Base-by-base conservation (phyloP, 2,113 vertebrate species). In the Hippocampus abdominalis region DNA sequence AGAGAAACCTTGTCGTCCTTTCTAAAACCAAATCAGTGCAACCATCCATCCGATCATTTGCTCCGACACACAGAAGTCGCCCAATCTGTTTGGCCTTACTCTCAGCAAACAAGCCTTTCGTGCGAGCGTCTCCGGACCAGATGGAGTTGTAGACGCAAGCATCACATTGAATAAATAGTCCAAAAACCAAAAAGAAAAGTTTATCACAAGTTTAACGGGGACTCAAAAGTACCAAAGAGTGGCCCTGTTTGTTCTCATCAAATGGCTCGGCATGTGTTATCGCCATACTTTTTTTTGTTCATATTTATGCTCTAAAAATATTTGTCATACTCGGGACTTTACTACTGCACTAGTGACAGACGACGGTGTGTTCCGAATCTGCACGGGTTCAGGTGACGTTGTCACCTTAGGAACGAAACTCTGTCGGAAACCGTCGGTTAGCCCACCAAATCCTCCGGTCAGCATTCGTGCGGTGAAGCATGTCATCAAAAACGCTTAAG, bases 121-220 rank as follows among this genome's bases (percentile, higher is more conserved):
- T 61, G 48, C 11, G 40, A 23, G 46, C 2, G 53, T 51, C 75
- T 72, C 42, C 27, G 54, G 56, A 29, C 70, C 77, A 86, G 78
- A 84, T 86, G 75, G 80, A 76, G 75, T 49, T 62, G 60, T 70
- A 76, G 70, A 69, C 63, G 67, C 62, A 76, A 71, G 66, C 63
- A 69, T 13, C 73, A 15, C 66, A 61, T 64, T 29, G 59, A 76
- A 79, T 4, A 65, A n/a, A 71, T 11, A n/a, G 23, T 63, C 61
- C 9, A 9, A 39, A 62, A 76, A 79, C n/a, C n/a, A 63, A 29
- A 65, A 32, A 71, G 44, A 29, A 71, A 48, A 67, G 2, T 49
- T n/a, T 15, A 66, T 23, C 3, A 18, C 8, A 46, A 9, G 2
- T 60, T 60, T 29, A 18, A 32, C 15, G 6, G 12, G 48, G 3